Evolutionary conservation across 1,140 invertebrate genomes (phyloP), one percentile per base, ranked within the genome.

Genomic region (Steinernema khuongi): DNA sequence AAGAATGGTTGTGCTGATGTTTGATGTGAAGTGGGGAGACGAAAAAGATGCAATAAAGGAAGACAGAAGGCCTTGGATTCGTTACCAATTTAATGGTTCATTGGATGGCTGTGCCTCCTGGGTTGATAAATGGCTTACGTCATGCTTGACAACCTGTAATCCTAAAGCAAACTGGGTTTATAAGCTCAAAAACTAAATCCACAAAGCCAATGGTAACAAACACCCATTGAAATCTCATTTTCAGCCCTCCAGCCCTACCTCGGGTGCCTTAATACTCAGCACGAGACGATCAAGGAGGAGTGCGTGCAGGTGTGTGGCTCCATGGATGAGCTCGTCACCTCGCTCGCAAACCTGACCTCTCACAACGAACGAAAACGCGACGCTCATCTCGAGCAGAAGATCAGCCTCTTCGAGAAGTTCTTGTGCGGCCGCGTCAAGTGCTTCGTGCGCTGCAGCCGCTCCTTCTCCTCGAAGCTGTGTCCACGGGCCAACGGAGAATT

Each of bases 331-430:
- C 14, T 60, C 50, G 7, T 60, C 50, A 22, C 50, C 50, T 26
- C 11, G 2, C 14, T 60, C 50, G 14, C 50, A 4, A 60, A 60
- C 50, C 50, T 60, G 4, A 60, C 50, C 7, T 22, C 4, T 22
- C 50, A 60, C 4, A 60, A 60, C 50, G 50, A 60, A 22, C 7
- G 14, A 4, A 7, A 22, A 60, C 50, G 26, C 50, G 50, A 60
- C 50, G 50, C 50, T 60, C 50, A 60, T 4, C 7, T 60, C 50
- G 50, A 60, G 50, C 50, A 60, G 11, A 60, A 60, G 26, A 60
- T 60, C 22, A 60, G 19, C 19, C 50, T 60, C 22, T 60, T 60
- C 22, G 7, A 60, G 50, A 11, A 60, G 4, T 60, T 17, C 50
- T 22, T n/a, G 22, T 60, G 50, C 22, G 50, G 50, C 11, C 50